Base-by-base conservation (phyloP, 1,140 invertebrate species). In the Rhyacophila brunnea region DNA sequence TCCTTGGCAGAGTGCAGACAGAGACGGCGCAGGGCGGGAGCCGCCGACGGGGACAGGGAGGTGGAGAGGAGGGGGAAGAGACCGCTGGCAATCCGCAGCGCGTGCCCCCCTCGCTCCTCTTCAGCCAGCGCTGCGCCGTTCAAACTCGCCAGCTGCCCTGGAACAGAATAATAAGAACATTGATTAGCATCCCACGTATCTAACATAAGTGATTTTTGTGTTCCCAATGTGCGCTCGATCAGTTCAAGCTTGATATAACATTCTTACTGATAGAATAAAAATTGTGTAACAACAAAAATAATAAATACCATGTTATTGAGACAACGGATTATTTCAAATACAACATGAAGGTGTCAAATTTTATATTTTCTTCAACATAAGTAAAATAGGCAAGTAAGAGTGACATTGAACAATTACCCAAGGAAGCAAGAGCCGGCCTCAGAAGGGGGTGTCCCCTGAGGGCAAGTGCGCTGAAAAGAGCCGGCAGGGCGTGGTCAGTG, bases 401-500 rank as follows among this genome's bases (percentile, higher is more conserved):
- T n/a, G n/a, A n/a, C n/a, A n/a, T n/a, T n/a, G n/a, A 28, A 28
- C 9, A 28, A 28, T 28, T 28, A 28, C 23, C 85, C 17, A 95
- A 76, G 75, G 92, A 93, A 53, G 83, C 88, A 14, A 93, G 71
- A 7, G 88, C 87, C 64, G 89, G 86, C 73, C 90, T 87, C 34
- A 86, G 84, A 68, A 89, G 84, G 20, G 83, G 81, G 36, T 91
- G 78, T 7, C 93, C 84, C 80, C 91, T 89, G 82, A 87, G 87
- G 72, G 93, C 91, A 47, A 93, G 78, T 75, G 90, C 85, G 70
- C 93, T 94, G 73, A 94, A 91, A 28, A 94, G 69, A 36, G 88
- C 80, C 47, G 92, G 70, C 7, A 94, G 75, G 55, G 81, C 79
- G 18, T 87, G 83, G 68, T 91, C 84, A 40, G 92, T 75, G 51